These are phyloP conservation scores for Gasterosteus nipponicus DNA, from an alignment of 2,113 vertebrate genomes.

Conservation along the genomic window DNA sequence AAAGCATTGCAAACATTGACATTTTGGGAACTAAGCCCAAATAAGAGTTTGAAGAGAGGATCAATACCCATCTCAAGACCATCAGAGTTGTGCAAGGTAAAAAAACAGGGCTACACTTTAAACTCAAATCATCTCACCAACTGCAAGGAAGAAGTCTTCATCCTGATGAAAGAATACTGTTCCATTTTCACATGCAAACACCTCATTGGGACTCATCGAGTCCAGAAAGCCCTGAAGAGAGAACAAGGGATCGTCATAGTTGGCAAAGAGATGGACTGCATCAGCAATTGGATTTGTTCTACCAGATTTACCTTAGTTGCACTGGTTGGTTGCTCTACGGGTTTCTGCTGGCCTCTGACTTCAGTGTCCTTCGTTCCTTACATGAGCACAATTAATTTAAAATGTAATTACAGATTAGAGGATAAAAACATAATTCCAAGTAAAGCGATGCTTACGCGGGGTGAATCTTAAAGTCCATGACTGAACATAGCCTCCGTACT, in stretches of 20 bases:
- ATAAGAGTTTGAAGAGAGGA: not conserved
- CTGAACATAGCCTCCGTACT: constrained; percentile 15
- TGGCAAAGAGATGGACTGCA: not conserved
- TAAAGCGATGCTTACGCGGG: constrained; percentile 55
- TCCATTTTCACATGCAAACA: constrained; percentile 74
- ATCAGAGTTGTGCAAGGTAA: too few species aligned
- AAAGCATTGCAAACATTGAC: not conserved
- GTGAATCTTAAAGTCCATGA: constrained; percentile 63
- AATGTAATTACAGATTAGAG: not conserved
- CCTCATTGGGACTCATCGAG: constrained; percentile 43
- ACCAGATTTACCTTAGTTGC: constrained; percentile 47
- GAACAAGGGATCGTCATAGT: too few species aligned
- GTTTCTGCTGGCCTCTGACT: constrained; percentile 56
- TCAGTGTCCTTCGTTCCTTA: constrained; percentile 55
- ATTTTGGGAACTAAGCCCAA: not conserved
- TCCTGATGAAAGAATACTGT: constrained; percentile 71
- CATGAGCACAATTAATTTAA: not conserved
- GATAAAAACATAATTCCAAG: not conserved
- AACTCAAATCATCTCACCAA: constrained; percentile 56
- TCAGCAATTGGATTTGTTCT: not conserved
- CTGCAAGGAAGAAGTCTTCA: constrained; percentile 67
- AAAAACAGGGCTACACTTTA: not conserved
- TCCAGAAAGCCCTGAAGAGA: constrained; percentile 56
- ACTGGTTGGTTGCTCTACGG: constrained; percentile 12
- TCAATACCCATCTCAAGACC: not conserved